phyloP scores from a whole-genome alignment of 2,113 vertebrate genomes.

The Coptodon bakossiorum region DNA sequence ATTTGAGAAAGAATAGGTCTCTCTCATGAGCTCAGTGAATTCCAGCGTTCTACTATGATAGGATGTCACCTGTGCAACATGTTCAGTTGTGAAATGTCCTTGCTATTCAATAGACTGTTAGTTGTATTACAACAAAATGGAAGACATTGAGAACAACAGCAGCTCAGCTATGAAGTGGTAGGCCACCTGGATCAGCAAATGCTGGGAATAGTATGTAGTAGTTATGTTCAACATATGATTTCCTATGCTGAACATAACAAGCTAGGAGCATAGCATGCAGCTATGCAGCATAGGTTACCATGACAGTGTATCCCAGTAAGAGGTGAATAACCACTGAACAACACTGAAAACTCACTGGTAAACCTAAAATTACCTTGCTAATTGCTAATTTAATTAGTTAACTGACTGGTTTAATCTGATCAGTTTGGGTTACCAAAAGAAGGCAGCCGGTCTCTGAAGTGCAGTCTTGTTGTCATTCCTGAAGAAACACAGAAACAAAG shows the following conservation, averaged over 20 bases:
- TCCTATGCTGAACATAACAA: not conserved
- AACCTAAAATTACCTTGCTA: not conserved
- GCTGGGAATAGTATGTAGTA: not conserved
- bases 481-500: not conserved
- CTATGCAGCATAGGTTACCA: not conserved
- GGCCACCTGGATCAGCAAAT: not conserved
- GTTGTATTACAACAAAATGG: not conserved
- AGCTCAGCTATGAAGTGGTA: not conserved
- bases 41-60: not conserved
- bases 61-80: not conserved
- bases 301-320: not conserved
- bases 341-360: not conserved
- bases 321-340: not conserved
- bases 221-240: not conserved
- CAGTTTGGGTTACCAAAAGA: constrained; percentile 49
- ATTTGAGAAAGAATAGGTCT: not conserved
- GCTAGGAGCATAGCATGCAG: not conserved
- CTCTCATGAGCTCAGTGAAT: not conserved
- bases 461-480: constrained; percentile 42
- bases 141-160: rapidly evolving
- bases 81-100: not conserved
- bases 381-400: not conserved
- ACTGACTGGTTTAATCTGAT: not conserved
- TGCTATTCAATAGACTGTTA: not conserved
- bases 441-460: constrained; percentile 58